Conservation (phyloP, 2,888 invertebrate species). For the Drosophila sordidula region DNA sequence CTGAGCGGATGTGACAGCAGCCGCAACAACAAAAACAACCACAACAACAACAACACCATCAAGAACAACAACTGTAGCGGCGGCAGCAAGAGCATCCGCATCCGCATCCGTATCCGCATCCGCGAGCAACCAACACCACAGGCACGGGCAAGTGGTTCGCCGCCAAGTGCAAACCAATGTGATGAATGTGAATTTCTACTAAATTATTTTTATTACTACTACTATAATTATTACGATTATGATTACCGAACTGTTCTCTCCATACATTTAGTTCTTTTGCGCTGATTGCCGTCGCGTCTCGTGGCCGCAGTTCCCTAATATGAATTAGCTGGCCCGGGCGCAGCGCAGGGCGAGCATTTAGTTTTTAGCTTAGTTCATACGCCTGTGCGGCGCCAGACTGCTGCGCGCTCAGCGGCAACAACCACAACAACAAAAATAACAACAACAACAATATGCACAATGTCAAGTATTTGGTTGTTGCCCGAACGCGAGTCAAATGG, state of each 20-base stretch:
- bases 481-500: slow-evolving; percentile 22
- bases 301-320: slow-evolving; percentile 11
- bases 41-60: slow-evolving; percentile 7
- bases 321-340: slow-evolving; percentile 13
- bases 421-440: slow-evolving; percentile 12
- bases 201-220: slow-evolving; percentile 80
- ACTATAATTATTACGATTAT: slow-evolving; percentile 66
- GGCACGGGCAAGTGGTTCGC: slow-evolving; percentile 62
- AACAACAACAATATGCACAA: slow-evolving; percentile 38
- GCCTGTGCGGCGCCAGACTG: slow-evolving; percentile 49
- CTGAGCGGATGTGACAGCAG: slow-evolving; percentile 54
- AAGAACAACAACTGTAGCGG: slow-evolving; percentile 4
- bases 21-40: slow-evolving; percentile 30
- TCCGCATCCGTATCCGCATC: slow-evolving; percentile 15
- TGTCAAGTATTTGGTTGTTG: slow-evolving; percentile 48
- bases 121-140: slow-evolving; percentile 43
- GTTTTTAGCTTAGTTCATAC: slow-evolving; percentile 79
- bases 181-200: slow-evolving; percentile 83
- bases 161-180: slow-evolving; percentile 79
- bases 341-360: slow-evolving; percentile 72
- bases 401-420: slow-evolving; percentile 13
- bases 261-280: slow-evolving; percentile 75
- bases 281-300: slow-evolving; percentile 60
- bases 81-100: slow-evolving; percentile 28
- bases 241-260: slow-evolving; percentile 77